Evolutionary conservation across 2,888 invertebrate species (phyloP).

Genomic region (Dicyrtoma fusca): DNA sequence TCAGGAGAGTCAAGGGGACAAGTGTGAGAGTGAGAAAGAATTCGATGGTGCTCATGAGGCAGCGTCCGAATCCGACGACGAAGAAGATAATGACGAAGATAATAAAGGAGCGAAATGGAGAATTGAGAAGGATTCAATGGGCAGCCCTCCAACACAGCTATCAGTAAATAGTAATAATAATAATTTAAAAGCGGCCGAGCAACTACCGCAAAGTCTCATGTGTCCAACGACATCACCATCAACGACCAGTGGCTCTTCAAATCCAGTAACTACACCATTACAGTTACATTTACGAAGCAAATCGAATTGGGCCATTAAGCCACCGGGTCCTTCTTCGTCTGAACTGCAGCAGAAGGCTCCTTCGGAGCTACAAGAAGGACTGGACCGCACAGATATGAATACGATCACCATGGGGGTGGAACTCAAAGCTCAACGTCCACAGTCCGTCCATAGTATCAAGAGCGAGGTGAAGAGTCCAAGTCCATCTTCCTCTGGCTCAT

Average conservation of each 20-base stretch:
- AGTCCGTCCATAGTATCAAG: not conserved
- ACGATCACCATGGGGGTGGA: no score
- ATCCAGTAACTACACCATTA: not conserved
- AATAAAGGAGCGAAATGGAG: not conserved
- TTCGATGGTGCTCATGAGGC: not conserved
- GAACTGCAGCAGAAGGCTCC: no score
- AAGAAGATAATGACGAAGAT: not conserved
- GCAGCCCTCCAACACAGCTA: not conserved
- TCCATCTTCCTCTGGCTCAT: not conserved
- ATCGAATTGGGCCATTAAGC: not conserved
- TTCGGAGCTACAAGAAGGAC: no score
- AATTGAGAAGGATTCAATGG: slow-evolving; percentile 4
- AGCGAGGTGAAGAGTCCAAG: slow-evolving; percentile 11
- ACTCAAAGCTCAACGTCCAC: no score
- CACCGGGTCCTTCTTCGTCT: no score
- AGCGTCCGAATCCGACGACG: not conserved
- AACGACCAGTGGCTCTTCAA: not conserved
- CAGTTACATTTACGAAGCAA: not conserved
- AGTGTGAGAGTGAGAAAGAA: not conserved
- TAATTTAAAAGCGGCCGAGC: slow-evolving; percentile 6
- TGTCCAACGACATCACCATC: no score
- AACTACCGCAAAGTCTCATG: not conserved
- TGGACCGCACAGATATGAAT: no score
- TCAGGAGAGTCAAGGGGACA: not conserved
- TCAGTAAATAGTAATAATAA: not conserved